Conservation (phyloP, 2,797 vertebrate species). For the Nasua narica region DNA sequence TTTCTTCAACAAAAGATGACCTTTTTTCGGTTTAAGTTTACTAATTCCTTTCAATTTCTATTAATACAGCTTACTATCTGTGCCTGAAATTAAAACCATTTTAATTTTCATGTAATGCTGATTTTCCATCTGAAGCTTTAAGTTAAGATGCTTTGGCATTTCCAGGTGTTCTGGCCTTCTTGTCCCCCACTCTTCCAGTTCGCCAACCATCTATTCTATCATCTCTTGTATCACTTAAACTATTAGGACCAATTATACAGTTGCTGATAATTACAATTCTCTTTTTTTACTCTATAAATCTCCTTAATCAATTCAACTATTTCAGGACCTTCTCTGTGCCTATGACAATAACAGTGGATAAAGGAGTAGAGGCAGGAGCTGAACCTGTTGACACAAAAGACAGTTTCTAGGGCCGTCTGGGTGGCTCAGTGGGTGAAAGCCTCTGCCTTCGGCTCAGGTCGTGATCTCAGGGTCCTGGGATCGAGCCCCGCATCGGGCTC, state of each 20-base stretch:
- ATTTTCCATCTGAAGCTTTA: neutral
- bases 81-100: neutral
- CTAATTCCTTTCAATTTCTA: neutral
- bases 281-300: constrained; percentile 11
- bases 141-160: neutral
- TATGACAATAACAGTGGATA: neutral
- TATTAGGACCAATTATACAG: neutral
- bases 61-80: neutral
- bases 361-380: neutral
- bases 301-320: constrained; percentile 2
- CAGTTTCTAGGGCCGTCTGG: neutral
- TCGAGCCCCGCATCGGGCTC: no score
- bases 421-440: no score
- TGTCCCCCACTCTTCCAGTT: neutral
- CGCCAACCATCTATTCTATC: neutral
- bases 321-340: neutral
- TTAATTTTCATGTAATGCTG: constrained; percentile 25
- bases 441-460: no score
- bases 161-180: neutral
- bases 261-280: neutral
- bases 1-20: constrained; percentile 24
- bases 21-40: neutral
- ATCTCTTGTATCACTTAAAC: constrained; percentile 3
- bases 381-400: neutral
- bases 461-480: no score